phyloP scores from a whole-genome alignment of 2,797 vertebrate species.

The Chelon auratus region DNA sequence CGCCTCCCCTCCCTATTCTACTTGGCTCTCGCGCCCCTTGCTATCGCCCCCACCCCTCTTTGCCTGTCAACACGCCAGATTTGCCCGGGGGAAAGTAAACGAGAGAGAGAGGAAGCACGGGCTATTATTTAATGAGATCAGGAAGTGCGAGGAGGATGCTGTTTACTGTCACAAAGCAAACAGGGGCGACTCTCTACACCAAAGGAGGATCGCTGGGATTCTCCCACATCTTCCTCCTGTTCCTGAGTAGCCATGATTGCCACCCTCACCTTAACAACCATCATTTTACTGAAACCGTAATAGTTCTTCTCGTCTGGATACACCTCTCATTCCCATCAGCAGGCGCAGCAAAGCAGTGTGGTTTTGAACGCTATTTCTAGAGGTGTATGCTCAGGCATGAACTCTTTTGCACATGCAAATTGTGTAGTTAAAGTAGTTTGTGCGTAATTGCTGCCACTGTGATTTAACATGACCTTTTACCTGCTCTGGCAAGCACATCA shows the following conservation, averaged over 20 bases:
- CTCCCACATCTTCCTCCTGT: constrained; percentile 38
- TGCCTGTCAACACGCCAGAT: constrained; percentile 43
- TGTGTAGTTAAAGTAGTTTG: neutral
- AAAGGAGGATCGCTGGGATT: constrained; percentile 23
- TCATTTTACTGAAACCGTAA: constrained; percentile 37
- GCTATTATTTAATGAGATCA: constrained; percentile 74
- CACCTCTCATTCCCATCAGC: constrained; percentile 25
- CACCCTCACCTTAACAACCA: constrained; percentile 36
- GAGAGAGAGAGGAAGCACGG: constrained; percentile 23
- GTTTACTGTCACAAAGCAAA: constrained; percentile 72
- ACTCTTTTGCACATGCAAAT: constrained; percentile 9
- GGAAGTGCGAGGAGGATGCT: constrained; percentile 53
- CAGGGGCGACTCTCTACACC: constrained; percentile 31
- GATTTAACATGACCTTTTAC: constrained; percentile 42
- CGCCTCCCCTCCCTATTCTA: constrained; percentile 39
- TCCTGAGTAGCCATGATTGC: constrained; percentile 12
- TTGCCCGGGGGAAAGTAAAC: constrained; percentile 18
- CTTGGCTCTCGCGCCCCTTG: constrained; percentile 16
- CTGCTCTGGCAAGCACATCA: constrained; percentile 40
- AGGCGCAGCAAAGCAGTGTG: constrained; percentile 20
- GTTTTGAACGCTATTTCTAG: constrained; percentile 28
- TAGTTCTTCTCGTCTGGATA: constrained; percentile 27
- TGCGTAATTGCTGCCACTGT: constrained; percentile 23
- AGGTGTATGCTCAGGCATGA: neutral
- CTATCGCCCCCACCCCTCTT: constrained; percentile 6